Evolutionary conservation across 2,113 vertebrate genomes (phyloP), one percentile per base, ranked within the genome.

Genomic region (Poecile atricapillus): DNA sequence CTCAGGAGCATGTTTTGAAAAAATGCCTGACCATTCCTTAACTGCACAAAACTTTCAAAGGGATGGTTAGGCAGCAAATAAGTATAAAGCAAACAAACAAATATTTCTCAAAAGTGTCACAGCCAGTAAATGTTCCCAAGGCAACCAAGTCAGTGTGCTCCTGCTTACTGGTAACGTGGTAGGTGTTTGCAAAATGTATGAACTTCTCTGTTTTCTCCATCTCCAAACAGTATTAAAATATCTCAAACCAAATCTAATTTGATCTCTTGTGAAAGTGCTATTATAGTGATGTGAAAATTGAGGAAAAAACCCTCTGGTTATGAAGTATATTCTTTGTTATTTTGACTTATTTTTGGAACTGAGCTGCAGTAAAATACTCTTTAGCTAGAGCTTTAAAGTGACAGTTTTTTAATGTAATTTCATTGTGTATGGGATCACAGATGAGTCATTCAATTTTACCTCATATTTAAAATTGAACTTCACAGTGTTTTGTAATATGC

Each of bases 121-220:
- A 77, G 55, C n/a, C 65, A 2, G 4, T 94, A 69, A 87, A 74
- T 22, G 79, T 95, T 97, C 81, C 89, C 92, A 87, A 92, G 91
- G 87, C 76, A 96, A 97, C 82, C 3, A 59, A 92, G 25, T 35
- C 65, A 44, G 25, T 33, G 31, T 39, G 21, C 27, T 79, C 7
- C 39, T 86, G 31, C 56, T 79, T 56, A 64, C 28, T 90, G 60
- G 52, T 82, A 65, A 53, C 11, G 19, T 70, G 33, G 79, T 95
- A 77, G 90, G 83, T 79, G 76, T 77, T 68, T 85, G 53, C n/a
- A 80, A 84, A 87, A 64, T 6, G 23, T 16, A 76, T 82, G 69
- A 79, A 80, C 58, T 87, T 60, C 52, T 91, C 49, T 41, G 20
- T 69, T 84, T 83, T 93, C 35, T 91, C 60, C 46, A 53, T 89